These are phyloP conservation scores for Mythimna ferrago DNA, from an alignment of 2,888 invertebrate genomes.

Conservation along the genomic window DNA sequence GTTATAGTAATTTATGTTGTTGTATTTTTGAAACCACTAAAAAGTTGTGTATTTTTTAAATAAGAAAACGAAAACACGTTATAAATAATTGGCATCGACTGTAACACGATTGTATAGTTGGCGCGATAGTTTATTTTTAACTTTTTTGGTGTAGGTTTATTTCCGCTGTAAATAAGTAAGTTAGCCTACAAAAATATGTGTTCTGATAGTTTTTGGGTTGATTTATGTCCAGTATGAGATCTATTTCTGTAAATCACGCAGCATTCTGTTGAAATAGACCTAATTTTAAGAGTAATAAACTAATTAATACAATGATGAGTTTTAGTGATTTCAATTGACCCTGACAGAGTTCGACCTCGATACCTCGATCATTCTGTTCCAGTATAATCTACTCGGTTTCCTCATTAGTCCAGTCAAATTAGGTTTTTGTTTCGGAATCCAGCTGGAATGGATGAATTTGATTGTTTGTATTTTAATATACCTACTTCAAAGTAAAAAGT, in stretches of 20 bases:
- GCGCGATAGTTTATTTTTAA: neutral
- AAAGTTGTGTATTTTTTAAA: too few species aligned
- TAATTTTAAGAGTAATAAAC: constrained; percentile 5
- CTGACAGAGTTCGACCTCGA: neutral
- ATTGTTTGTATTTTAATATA: too few species aligned
- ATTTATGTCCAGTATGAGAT: neutral
- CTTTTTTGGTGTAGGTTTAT: neutral
- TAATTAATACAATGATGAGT: neutral
- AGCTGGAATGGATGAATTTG: too few species aligned
- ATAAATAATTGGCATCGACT: too few species aligned
- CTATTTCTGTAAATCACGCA: neutral
- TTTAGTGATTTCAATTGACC: neutral
- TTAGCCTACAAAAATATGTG: neutral
- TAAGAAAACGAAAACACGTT: too few species aligned
- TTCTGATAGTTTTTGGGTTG: neutral
- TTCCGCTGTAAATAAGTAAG: neutral
- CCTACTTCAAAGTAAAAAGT: too few species aligned
- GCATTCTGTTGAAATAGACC: neutral
- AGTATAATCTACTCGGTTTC: neutral
- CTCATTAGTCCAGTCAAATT: too few species aligned
- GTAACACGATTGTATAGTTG: neutral
- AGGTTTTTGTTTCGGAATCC: too few species aligned
- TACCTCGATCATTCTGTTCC: neutral
- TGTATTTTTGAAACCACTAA: too few species aligned
- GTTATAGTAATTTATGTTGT: neutral